Evolutionary conservation across 2,888 invertebrate species (phyloP).

Genomic region (Biston stratarius): DNA sequence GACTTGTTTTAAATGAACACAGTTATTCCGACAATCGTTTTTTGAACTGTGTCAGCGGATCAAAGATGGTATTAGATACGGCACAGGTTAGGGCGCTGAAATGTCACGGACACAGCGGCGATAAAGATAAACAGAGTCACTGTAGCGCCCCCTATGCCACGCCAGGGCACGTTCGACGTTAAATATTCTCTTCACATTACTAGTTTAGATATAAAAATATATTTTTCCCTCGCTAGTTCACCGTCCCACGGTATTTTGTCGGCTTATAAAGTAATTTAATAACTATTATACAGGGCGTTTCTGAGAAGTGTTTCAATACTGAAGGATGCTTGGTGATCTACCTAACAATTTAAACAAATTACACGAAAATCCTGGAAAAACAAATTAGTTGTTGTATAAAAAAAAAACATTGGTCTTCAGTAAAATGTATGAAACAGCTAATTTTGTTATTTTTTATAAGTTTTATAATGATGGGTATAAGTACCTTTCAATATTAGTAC

Average conservation of each 20-base stretch:
- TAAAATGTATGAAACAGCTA: too few species aligned
- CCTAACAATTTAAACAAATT: too few species aligned
- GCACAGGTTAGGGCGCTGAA: slow-evolving; percentile 63
- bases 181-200: slow-evolving; percentile 10
- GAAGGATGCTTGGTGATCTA: too few species aligned
- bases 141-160: slow-evolving; percentile 11
- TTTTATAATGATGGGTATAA: too few species aligned
- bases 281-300: too few species aligned
- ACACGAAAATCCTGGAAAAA: too few species aligned
- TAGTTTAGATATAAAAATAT: not conserved
- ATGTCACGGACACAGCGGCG: slow-evolving; percentile 73
- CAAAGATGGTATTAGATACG: slow-evolving; percentile 56
- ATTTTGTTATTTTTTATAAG: too few species aligned
- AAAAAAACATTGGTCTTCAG: too few species aligned
- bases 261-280: not conserved
- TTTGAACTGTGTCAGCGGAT: slow-evolving; percentile 49
- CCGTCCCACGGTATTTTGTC: not conserved
- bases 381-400: too few species aligned
- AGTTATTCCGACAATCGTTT: not conserved
- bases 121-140: slow-evolving; percentile 66
- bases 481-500: too few species aligned
- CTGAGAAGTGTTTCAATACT: too few species aligned
- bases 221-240: not conserved
- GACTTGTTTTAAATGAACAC: not conserved
- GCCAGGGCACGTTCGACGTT: slow-evolving; percentile 1